phyloP scores from a whole-genome alignment of 2,888 invertebrate genomes.

The Rhingia rostrata region DNA sequence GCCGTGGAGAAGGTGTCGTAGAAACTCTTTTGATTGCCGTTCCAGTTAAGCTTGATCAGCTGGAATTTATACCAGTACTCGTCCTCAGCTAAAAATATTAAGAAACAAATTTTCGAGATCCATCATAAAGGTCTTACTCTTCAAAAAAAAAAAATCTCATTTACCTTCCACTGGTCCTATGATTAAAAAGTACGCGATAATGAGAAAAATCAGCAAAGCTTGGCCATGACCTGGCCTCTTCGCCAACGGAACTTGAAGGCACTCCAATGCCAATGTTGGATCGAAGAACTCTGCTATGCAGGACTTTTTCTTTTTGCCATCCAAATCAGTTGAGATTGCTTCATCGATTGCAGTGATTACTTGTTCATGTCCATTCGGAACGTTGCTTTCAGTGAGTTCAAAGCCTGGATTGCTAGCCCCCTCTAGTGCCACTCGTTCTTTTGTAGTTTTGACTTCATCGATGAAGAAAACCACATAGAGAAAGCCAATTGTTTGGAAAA shows the following conservation, averaged over 20 bases:
- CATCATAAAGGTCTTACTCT: not conserved
- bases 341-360: constrained; percentile 79
- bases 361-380: constrained; percentile 74
- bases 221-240: constrained; percentile 80
- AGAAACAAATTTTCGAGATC: not conserved
- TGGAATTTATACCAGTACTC: constrained; percentile 82
- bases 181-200: constrained; percentile 80
- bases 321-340: constrained; percentile 69
- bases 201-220: constrained; percentile 78
- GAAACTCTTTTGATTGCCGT: constrained; percentile 81
- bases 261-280: constrained; percentile 80
- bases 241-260: constrained; percentile 79
- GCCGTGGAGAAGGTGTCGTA: constrained; percentile 80
- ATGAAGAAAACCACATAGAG: constrained; percentile 81
- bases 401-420: constrained; percentile 79
- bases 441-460: constrained; percentile 78
- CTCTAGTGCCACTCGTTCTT: constrained; percentile 36
- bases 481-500: constrained; percentile 80
- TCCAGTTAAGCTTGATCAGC: constrained; percentile 81
- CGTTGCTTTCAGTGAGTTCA: constrained; percentile 77
- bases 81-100: constrained; percentile 77
- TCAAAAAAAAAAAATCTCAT: not conserved
- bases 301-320: constrained; percentile 74
- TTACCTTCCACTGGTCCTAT: constrained; percentile 79
- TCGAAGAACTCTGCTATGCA: constrained; percentile 81